Evolutionary conservation across 2,888 invertebrate genomes (phyloP).

Genomic region (Mimumesa dahlbomi): DNA sequence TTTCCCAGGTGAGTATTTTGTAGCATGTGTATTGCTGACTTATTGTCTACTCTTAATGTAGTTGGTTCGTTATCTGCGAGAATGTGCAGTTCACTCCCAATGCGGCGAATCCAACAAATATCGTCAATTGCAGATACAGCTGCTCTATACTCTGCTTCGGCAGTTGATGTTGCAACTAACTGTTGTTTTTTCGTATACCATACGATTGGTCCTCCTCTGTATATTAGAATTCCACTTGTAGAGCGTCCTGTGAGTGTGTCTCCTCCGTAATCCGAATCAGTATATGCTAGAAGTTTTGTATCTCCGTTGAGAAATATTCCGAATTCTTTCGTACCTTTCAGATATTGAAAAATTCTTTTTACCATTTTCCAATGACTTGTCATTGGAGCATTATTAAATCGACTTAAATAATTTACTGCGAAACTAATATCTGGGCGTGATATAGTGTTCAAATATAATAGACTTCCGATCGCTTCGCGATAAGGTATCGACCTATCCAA

Average conservation of each 20-base stretch:
- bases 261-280: conserved; percentile 59
- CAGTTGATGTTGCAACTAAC: conserved; percentile 58
- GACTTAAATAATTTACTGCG: neutral
- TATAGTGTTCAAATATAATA: conserved; percentile 58
- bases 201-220: conserved; percentile 64
- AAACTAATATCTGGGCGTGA: neutral
- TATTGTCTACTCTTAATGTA: conserved; percentile 62
- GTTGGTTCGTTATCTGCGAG: conserved; percentile 56
- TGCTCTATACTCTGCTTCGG: conserved; percentile 70
- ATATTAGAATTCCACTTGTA: conserved; percentile 63
- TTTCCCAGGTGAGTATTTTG: conserved; percentile 66
- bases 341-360: conserved; percentile 1
- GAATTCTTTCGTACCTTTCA: neutral
- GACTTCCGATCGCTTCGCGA: conserved; percentile 57
- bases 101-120: conserved; percentile 65
- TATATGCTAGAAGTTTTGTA: conserved; percentile 39
- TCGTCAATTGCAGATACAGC: conserved; percentile 67
- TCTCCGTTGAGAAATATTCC: conserved; percentile 57
- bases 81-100: conserved; percentile 53
- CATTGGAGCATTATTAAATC: neutral
- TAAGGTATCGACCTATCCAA: conserved; percentile 37
- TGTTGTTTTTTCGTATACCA: conserved; percentile 62
- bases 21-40: conserved; percentile 67
- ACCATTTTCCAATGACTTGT: neutral
- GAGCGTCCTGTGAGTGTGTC: conserved; percentile 50